A percentile compares a stretch with the other conserved stretches of the same genome.
These are phyloP conservation scores for Dendrolimus pini DNA, from an alignment of 2,888 invertebrate genomes.

Conservation along the genomic window DNA sequence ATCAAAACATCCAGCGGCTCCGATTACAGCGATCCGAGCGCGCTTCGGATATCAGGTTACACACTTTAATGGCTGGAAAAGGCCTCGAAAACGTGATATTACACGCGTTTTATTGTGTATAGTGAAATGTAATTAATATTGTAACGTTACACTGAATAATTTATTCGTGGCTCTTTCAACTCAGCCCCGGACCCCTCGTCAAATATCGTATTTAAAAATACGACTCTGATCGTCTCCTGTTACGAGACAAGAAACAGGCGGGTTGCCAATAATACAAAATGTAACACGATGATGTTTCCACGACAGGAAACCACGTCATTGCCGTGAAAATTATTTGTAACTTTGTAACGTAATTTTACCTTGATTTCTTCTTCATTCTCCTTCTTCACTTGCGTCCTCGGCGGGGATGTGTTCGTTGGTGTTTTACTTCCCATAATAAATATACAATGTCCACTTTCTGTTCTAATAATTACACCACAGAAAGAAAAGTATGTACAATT, in stretches of 20 bases:
- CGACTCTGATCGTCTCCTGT: constrained; percentile 57
- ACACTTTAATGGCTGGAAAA: constrained; percentile 77
- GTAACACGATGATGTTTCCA: constrained; percentile 54
- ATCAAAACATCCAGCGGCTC: constrained; percentile 75
- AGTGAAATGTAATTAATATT: constrained; percentile 74
- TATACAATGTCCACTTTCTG: constrained; percentile 24
- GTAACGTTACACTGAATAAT: constrained; percentile 66
- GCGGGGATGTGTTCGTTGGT: constrained; percentile 51
- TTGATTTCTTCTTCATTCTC: constrained; percentile 87
- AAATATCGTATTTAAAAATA: constrained; percentile 73
- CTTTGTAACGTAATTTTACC: constrained; percentile 56
- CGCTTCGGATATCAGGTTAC: constrained; percentile 74
- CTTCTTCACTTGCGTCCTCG: constrained; percentile 77
- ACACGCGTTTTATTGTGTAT: constrained; percentile 74
- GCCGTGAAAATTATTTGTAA: constrained; percentile 34
- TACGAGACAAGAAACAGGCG: constrained; percentile 60
- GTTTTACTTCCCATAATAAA: constrained; percentile 72
- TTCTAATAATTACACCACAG: constrained; percentile 17
- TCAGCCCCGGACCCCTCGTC: constrained; percentile 38
- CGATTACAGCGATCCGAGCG: constrained; percentile 75
- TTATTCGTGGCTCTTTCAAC: constrained; percentile 46
- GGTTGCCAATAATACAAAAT: constrained; percentile 60
- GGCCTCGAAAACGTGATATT: constrained; percentile 76
- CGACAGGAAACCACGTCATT: constrained; percentile 56
- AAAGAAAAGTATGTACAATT: constrained; percentile 23